phyloP scores from a whole-genome alignment of 2,113 vertebrate genomes.

The Myrmecobius fasciatus region DNA sequence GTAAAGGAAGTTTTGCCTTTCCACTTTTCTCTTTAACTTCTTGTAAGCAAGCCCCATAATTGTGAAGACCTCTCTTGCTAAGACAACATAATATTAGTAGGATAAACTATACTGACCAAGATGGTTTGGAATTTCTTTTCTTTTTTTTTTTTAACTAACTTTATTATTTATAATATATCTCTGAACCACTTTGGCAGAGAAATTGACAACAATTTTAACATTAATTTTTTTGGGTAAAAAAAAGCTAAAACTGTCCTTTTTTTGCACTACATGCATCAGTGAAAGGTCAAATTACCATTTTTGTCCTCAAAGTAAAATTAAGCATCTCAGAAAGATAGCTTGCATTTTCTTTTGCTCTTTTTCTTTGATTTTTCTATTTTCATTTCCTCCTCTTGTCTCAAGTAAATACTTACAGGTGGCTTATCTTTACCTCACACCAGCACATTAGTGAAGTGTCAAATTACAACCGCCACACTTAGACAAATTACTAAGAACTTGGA shows the following conservation, averaged over 20 bases:
- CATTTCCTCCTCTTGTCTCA: conserved; percentile 69
- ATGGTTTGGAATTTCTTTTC: conserved; percentile 63
- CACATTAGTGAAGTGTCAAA: conserved; percentile 58
- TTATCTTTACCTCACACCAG: conserved; percentile 66
- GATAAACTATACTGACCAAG: conserved; percentile 70
- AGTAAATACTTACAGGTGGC: conserved; percentile 61
- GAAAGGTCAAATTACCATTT: conserved; percentile 61
- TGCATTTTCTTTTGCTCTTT: conserved; percentile 78
- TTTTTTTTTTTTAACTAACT: conserved; percentile 65
- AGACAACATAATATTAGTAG: conserved; percentile 62
- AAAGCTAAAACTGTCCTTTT: conserved; percentile 73
- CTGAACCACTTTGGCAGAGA: conserved; percentile 81
- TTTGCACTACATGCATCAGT: conserved; percentile 79
- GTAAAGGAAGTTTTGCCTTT: conserved; percentile 75
- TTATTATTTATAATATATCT: conserved; percentile 84
- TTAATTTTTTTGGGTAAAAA: conserved; percentile 70
- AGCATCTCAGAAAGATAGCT: conserved; percentile 55
- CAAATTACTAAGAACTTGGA: conserved; percentile 29
- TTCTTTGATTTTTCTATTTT: conserved; percentile 50
- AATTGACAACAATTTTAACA: conserved; percentile 79
- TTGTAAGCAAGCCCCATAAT: conserved; percentile 67
- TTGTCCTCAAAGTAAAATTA: conserved; percentile 72
- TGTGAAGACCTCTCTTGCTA: conserved; percentile 72
- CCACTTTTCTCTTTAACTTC: conserved; percentile 77
- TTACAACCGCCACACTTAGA: conserved; percentile 66